phyloP scores from a whole-genome alignment of 2,113 vertebrate species.

The Apaloderma vittatum region DNA sequence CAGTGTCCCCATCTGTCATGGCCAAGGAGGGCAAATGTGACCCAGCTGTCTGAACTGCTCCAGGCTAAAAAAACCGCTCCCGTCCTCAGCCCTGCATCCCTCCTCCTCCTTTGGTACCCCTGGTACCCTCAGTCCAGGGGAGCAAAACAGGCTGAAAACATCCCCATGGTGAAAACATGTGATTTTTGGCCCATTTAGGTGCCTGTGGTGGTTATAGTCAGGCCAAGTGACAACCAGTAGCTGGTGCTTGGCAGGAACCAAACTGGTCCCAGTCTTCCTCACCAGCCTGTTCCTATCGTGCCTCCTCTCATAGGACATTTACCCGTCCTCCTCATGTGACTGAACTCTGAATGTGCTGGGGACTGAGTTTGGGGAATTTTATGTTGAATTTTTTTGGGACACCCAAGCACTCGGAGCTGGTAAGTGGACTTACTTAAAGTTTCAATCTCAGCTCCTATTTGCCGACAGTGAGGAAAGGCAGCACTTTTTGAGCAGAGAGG shows the following conservation, averaged over 20 bases:
- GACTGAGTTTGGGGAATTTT: background rate
- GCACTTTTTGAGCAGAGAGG: background rate
- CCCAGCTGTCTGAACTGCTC: background rate
- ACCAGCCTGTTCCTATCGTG: background rate
- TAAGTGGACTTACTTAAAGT: fast-evolving
- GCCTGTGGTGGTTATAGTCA: background rate
- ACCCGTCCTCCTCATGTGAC: background rate
- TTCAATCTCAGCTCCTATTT: background rate
- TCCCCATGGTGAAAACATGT: background rate
- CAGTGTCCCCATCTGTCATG: fast-evolving
- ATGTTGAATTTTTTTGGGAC: background rate
- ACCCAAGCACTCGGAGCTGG: background rate
- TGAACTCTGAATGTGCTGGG: background rate
- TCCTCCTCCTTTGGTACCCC: background rate
- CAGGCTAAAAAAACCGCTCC: too few species aligned
- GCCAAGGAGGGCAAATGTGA: background rate
- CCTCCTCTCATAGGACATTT: fast-evolving
- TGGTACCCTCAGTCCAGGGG: background rate
- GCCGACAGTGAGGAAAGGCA: background rate
- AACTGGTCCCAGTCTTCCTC: background rate
- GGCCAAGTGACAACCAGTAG: background rate
- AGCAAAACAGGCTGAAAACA: background rate
- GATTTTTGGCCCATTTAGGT: background rate
- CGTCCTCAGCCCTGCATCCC: background rate
- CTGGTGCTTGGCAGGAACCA: background rate